Evolutionary conservation across 2,113 vertebrate species (phyloP).

Genomic region (Eudyptes chrysolophus): DNA sequence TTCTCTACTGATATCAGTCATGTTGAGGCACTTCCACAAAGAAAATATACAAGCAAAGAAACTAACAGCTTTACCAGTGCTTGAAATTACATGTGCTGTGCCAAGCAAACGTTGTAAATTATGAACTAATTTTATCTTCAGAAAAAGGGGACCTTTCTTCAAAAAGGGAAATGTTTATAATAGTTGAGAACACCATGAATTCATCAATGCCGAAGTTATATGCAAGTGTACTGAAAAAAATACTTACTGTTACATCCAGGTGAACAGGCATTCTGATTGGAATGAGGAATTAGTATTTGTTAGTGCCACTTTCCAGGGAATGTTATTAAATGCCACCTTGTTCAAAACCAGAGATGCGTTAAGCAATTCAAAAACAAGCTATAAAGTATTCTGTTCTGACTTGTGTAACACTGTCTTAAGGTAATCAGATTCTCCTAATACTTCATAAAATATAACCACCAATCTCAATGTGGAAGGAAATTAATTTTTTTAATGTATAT

Average conservation of each 20-base stretch:
- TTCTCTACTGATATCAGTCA: not conserved
- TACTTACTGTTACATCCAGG: not conserved
- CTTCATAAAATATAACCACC: not conserved
- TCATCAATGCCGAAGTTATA: not conserved
- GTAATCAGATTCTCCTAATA: not conserved
- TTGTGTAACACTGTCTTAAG: fast-evolving
- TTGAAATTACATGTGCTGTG: not conserved
- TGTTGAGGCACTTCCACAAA: not conserved
- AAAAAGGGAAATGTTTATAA: not conserved
- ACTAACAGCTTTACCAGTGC: not conserved
- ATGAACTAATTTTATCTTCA: not conserved
- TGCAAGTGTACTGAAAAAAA: not conserved
- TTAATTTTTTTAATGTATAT: not conserved
- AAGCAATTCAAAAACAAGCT: not conserved
- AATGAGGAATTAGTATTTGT: not conserved
- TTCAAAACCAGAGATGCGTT: not conserved
- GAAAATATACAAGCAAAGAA: not conserved
- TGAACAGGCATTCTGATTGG: not conserved
- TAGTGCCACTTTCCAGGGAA: not conserved
- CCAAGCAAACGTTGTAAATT: not conserved
- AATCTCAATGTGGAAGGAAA: not conserved
- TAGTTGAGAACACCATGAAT: not conserved
- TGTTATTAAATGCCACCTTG: not conserved
- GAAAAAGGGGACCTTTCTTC: not conserved
- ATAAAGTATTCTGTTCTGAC: not conserved